Conservation (phyloP, 2,113 vertebrate species). For the Choloepus hoffmanni region DNA sequence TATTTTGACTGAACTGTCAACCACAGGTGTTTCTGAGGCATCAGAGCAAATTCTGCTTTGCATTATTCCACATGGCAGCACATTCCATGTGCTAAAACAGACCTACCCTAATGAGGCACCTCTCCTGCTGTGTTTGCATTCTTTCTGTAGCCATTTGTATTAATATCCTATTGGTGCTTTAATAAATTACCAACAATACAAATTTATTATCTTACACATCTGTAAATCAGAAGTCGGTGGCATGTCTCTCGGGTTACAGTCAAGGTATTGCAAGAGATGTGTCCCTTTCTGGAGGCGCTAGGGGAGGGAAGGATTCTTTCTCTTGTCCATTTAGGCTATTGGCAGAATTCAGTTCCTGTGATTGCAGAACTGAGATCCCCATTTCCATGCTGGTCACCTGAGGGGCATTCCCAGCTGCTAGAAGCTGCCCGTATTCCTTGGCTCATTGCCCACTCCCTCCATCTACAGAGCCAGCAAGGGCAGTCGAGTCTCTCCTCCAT, state of each 20-base stretch:
- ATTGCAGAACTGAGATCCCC: neutral
- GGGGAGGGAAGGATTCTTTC: neutral
- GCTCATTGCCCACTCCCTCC: neutral
- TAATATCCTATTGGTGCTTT: neutral
- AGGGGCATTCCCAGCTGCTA: neutral
- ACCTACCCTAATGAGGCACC: neutral
- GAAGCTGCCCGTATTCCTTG: neutral
- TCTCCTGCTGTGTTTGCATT: neutral
- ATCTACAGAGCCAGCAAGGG: neutral
- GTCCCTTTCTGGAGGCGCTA: neutral
- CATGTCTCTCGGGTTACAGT: neutral
- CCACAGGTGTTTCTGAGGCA: neutral
- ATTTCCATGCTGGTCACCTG: neutral
- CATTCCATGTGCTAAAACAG: neutral
- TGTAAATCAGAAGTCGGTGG: neutral
- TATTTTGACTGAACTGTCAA: slow-evolving; percentile 33
- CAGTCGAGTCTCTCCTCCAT: neutral
- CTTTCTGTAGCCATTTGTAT: neutral
- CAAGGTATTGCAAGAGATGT: neutral
- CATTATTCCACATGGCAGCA: neutral
- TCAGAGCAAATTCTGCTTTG: neutral
- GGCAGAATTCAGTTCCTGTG: neutral
- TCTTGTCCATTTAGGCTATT: neutral
- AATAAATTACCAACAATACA: neutral
- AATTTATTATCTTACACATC: neutral